A percentile compares a stretch with the other conserved stretches of the same genome.
Evolutionary conservation across 2,113 vertebrate genomes (phyloP).

Genomic region (Candoia aspera): DNA sequence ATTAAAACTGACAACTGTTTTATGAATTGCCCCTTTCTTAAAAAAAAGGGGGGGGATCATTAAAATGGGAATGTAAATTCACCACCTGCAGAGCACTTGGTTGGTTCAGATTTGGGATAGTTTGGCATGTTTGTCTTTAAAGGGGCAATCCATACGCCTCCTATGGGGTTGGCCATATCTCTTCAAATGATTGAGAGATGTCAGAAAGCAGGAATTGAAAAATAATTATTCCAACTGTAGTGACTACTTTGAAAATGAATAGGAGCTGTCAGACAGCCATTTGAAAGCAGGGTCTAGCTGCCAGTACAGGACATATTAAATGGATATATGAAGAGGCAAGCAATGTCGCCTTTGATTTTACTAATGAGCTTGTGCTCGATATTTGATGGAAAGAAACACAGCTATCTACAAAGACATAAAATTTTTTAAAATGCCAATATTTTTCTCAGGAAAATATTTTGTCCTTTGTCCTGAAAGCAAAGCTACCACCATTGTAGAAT

Average conservation of each 20-base stretch:
- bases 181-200: constrained; percentile 79
- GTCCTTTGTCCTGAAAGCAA: neutral
- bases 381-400: constrained; percentile 42
- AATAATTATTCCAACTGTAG: constrained; percentile 76
- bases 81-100: constrained; percentile 75
- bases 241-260: constrained; percentile 82
- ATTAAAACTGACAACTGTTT: constrained; percentile 69
- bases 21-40: constrained; percentile 63
- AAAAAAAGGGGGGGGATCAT: constrained; percentile 68
- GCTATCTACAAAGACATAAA: constrained; percentile 1
- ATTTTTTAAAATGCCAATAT: constrained; percentile 24
- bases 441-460: neutral
- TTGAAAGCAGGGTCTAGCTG: constrained; percentile 79
- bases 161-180: constrained; percentile 74
- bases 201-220: constrained; percentile 77
- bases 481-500: neutral
- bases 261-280: constrained; percentile 79
- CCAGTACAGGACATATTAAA: constrained; percentile 73
- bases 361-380: constrained; percentile 57
- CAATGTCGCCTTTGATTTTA: constrained; percentile 58
- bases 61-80: constrained; percentile 75
- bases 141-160: constrained; percentile 77
- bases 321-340: constrained; percentile 72
- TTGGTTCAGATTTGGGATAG: constrained; percentile 79
- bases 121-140: constrained; percentile 73